Conservation (phyloP, 2,113 vertebrate genomes). For the Proteles cristata region DNA sequence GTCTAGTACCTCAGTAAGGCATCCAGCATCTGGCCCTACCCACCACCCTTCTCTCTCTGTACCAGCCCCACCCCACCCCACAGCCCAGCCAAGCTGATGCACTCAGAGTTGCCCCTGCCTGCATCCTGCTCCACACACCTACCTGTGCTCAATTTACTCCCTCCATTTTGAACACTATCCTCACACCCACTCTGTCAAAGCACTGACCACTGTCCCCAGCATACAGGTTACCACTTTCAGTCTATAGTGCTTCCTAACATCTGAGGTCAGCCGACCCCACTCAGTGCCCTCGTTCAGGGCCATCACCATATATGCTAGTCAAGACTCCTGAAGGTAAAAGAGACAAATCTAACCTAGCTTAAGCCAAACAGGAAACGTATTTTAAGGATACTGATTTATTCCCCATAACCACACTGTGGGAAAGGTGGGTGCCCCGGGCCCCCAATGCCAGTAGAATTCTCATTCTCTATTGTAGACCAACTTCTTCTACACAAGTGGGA, state of each 20-base stretch:
- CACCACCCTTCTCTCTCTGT: background rate
- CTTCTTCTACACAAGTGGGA: background rate
- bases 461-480: background rate
- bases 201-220: background rate
- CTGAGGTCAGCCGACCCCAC: background rate
- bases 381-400: background rate
- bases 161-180: background rate
- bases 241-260: background rate
- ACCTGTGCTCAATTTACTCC: background rate
- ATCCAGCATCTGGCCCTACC: background rate
- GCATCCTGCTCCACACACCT: background rate
- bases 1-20: background rate
- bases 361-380: background rate
- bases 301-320: background rate
- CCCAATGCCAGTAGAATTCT: background rate
- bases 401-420: background rate
- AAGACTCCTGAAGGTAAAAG: background rate
- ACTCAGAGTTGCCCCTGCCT: too few species aligned
- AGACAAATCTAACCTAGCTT: background rate
- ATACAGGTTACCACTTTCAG: background rate
- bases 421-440: background rate
- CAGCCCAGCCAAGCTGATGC: background rate
- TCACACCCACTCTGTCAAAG: background rate
- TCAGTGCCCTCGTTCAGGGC: background rate
- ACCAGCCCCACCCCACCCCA: background rate